These are phyloP conservation scores for Spilosoma lubricipeda DNA, from an alignment of 2,888 invertebrate species.

Conservation along the genomic window DNA sequence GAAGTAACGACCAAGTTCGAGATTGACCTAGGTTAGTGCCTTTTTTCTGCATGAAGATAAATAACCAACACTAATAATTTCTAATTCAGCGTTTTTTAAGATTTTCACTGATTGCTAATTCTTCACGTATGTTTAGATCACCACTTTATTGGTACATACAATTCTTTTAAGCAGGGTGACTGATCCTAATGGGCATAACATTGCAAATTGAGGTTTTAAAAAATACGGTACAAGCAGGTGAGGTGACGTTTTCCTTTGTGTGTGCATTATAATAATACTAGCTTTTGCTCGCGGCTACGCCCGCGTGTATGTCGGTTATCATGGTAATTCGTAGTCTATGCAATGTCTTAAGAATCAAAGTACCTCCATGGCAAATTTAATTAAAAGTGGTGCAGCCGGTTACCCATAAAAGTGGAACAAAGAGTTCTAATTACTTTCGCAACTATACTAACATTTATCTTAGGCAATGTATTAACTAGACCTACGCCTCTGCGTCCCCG, in stretches of 20 bases:
- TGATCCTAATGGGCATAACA: neutral
- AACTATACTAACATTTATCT: too few relatives aligned
- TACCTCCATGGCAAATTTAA: too few relatives aligned
- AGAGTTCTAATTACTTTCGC: too few relatives aligned
- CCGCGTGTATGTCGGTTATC: too few relatives aligned
- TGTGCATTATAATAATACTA: conserved; percentile 15
- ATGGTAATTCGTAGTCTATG: too few relatives aligned
- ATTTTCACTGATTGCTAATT: too few relatives aligned
- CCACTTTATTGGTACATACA: neutral
- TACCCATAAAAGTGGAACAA: too few relatives aligned
- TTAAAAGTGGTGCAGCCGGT: too few relatives aligned
- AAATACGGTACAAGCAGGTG: neutral
- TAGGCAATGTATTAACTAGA: too few relatives aligned
- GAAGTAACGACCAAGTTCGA: neutral
- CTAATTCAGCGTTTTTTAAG: neutral
- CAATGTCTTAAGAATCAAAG: too few relatives aligned
- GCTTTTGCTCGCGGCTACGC: too few relatives aligned
- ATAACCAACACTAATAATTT: neutral
- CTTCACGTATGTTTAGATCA: neutral
- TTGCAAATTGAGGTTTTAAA: neutral
- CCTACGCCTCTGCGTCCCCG: too few relatives aligned
- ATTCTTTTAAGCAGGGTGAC: neutral
- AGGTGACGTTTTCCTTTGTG: conserved; percentile 12
- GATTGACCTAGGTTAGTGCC: neutral
- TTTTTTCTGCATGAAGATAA: neutral